Evolutionary conservation across 92 coral and sea anemone species (phyloP), one percentile per base, ranked within the genome.

Genomic region (Palythoa heliodiscus): DNA sequence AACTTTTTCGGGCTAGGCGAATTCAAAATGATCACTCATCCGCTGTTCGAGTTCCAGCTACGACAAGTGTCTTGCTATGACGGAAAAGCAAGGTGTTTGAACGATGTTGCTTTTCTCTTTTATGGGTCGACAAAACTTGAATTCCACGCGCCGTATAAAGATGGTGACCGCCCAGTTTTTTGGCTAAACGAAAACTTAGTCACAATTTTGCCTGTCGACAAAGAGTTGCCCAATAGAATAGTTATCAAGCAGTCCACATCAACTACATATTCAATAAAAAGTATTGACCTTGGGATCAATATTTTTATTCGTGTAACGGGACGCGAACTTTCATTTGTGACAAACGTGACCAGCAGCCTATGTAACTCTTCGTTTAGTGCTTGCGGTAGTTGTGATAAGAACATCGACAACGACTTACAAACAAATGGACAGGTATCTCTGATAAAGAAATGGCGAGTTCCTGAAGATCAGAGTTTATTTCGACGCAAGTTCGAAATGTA

Each of bases 1-100:
- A 82, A 83, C 29, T 84, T 87, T 83, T 75, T 88, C 29, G 91
- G 82, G 6, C 76, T 87, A 20, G 93, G 93, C 4, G 93, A 91
- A 70, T 82, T 91, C 25, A 83, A 83, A 77, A 52, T 91, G 48
- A 54, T 91, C 15, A 72, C 76, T 25, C 81, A 83, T 74, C 82
- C 93, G 50, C 73, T 70, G 37, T 72, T 91, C 76, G 86, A 68
- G 50, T 60, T 86, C 47, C 93, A 91, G 78, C 0, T 91, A 37
- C 83, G 91, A n/a, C 93, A 91, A 70, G 86, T 88, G 9, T 88
- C 93, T 39, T 91, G 93, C 83, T 77, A 84, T 58, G 82, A 88
- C 77, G 93, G 93, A 38, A 77, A 76, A 19, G 81, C 76, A 19
- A 83, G 93, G 58, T 91, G 93, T 75, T 84, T 91, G 66, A 87